These are phyloP conservation scores for Mesorhabditis belari DNA, from an alignment of 2,888 invertebrate species.

Conservation along the genomic window DNA sequence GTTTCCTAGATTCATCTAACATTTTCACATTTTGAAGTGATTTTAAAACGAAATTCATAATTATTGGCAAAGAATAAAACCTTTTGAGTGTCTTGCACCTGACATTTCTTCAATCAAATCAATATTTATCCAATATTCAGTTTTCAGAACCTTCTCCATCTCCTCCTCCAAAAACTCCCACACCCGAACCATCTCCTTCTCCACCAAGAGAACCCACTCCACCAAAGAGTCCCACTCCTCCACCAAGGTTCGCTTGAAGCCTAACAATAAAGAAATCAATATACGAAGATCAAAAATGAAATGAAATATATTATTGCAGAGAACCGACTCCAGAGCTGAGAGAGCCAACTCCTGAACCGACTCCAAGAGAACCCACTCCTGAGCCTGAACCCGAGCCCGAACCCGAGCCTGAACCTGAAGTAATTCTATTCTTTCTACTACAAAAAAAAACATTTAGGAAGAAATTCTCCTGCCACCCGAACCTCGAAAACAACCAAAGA, in stretches of 20 bases:
- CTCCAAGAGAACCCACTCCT: conserved; percentile 19
- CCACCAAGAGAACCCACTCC: conserved; percentile 11
- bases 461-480: neutral
- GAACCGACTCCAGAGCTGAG: conserved; percentile 4
- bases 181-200: conserved; percentile 14
- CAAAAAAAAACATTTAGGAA: neutral
- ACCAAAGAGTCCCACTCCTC: too few species aligned
- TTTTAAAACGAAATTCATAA: too few species aligned
- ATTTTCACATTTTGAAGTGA: too few species aligned
- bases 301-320: too few species aligned
- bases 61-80: too few species aligned
- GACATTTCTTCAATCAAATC: too few species aligned
- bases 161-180: conserved; percentile 12
- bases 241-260: conserved; percentile 29
- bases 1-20: too few species aligned
- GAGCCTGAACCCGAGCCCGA: conserved; percentile 30
- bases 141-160: conserved; percentile 6
- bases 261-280: too few species aligned
- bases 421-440: neutral
- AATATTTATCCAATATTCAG: too few species aligned
- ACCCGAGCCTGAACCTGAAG: conserved; percentile 4
- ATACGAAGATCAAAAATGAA: too few species aligned
- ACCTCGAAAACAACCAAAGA: neutral
- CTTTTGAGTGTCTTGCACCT: too few species aligned
- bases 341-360: conserved; percentile 4